Base-by-base conservation (phyloP, 2,888 invertebrate genomes). In the Coecobrya sp. region DNA sequence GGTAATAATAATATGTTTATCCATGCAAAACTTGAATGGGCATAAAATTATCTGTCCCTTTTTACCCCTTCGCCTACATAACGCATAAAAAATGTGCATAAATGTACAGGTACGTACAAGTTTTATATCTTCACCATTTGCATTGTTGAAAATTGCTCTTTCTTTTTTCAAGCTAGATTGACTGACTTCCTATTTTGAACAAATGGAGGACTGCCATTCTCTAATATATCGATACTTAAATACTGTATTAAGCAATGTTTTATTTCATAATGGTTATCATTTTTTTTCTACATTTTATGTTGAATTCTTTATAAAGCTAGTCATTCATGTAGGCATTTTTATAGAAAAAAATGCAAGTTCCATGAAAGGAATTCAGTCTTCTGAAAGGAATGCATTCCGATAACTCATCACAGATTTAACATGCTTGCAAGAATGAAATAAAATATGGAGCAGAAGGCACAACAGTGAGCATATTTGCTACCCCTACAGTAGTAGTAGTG, bases 321-420 rank as follows among this genome's bases (percentile, higher is more conserved):
- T 36, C 16, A 7, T 36, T 36, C 70, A 70, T 70, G 30, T 4
- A 70, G 30, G 0, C 1, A 70, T 16, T 70, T 70, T 70, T 70
- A n/a, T 22, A 19, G 8, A 0, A 5, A 73, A 73, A 73, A 45
- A 8, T 45, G n/a, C 4, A n/a, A n/a, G 19, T 45, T 73, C 45
- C 42, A 73, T 45, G 1, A 22, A 45, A 73, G 73, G 45, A 73
- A 73, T 73, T 73, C 68, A n/a, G 11, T n/a, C 45, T n/a, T 73
- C 49, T 52, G 86, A 76, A 76, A 76, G 86, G 86, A 86, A 86
- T 86, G 73, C 45, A 55, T 68, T 16, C 10, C 13, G 42, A 42
- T 86, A 25, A 59, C 59, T 30, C 30, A 1, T 30, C 76, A 42
- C 59, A 55, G 19, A 45, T 45, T 73, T 45, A 59, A 10, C 68